A percentile compares a stretch with the other conserved stretches of the same genome.
These are phyloP conservation scores for Phrynocephalus versicolor DNA, from an alignment of 2,113 vertebrate species.

Conservation along the genomic window DNA sequence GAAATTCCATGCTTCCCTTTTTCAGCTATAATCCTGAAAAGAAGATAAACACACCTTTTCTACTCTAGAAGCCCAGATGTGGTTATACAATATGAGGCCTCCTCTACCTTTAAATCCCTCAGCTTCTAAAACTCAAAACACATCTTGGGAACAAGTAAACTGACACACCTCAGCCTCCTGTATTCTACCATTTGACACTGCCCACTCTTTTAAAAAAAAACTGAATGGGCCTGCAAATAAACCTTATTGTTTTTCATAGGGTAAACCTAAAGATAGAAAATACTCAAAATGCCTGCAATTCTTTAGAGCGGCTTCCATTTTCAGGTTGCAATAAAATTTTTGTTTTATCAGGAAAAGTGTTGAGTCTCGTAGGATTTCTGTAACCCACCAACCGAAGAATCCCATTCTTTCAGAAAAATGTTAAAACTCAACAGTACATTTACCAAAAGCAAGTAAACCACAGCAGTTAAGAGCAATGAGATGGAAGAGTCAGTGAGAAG, in stretches of 20 bases:
- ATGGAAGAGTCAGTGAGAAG: background rate
- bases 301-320: background rate
- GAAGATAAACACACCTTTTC: background rate
- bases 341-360: background rate
- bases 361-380: background rate
- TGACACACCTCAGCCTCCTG: background rate
- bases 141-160: background rate
- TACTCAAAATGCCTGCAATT: background rate
- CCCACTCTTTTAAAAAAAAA: background rate
- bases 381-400: background rate
- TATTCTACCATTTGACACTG: background rate
- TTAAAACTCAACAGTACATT: background rate
- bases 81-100: background rate
- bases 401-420: too few species aligned
- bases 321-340: background rate
- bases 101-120: background rate
- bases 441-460: background rate
- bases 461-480: slow-evolving; percentile 3
- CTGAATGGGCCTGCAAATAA: background rate
- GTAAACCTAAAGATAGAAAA: background rate
- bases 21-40: background rate
- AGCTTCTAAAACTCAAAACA: background rate
- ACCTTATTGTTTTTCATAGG: background rate
- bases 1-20: background rate
- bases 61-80: background rate